Base-by-base conservation (phyloP, 2,888 invertebrate species). In the Drosophila meridiana region DNA sequence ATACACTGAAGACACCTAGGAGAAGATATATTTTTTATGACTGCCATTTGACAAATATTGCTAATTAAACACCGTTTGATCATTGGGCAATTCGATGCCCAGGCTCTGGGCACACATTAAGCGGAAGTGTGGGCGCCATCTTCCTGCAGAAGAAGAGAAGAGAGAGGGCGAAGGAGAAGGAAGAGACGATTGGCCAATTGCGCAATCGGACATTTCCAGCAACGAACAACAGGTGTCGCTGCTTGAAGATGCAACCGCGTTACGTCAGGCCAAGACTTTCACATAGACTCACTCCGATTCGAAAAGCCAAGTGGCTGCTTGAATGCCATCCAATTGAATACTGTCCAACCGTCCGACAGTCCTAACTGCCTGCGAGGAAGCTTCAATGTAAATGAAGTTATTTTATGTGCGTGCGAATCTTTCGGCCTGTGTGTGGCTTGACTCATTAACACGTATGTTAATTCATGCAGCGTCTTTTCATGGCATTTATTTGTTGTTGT, bases 1-100 rank as follows among this genome's bases (percentile, higher is more conserved):
- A 7, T n/a, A 42, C 58, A 69, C 63, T 79, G 87, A 87, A 75
- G 83, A 81, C 85, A 81, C 83, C 69, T 69, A 69, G 69, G 76
- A 73, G 63, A 64, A 77, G 82, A 60, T 59, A 73, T 68, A 73
- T 65, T 62, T 67, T 72, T 69, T 83, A 76, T 72, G 69, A 81
- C 74, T 62, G 59, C 64, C 68, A 69, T 70, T 76, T 85, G 87
- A 79, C 87, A 86, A 86, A 85, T 87, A 87, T 79, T 69, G 66
- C 69, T 81, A 85, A 86, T 86, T 78, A 77, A 81, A 83, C 72
- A 61, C 57, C 74, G 53, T 57, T 79, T 50, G 64, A 42, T 59
- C 59, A 64, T 50, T 69, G 55, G 60, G 63, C 40, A 56, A 40
- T 53, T 26, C 6, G 53, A 55, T 64, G 63, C 34, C 26, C 62